Percentiles rank a stretch among this genome's conserved stretches.
Conservation (phyloP, 2,113 vertebrate genomes). For the Anarhynchus alexandrinus region DNA sequence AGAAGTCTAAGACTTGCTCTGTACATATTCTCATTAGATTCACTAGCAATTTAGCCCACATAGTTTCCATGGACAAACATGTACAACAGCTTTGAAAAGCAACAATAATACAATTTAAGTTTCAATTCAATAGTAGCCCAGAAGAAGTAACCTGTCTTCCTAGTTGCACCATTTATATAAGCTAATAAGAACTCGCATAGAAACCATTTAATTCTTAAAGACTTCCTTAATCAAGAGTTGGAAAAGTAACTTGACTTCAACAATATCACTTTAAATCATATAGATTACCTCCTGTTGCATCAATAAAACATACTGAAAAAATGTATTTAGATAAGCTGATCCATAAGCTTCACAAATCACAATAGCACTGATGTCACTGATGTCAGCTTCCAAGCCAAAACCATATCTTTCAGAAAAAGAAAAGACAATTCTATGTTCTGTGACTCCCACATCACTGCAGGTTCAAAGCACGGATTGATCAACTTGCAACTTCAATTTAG, state of each 20-base stretch:
- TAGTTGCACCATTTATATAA: neutral
- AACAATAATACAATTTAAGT: neutral
- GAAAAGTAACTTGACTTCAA: neutral
- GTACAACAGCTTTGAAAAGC: fast-evolving
- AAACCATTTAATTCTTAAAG: neutral
- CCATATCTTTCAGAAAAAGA: neutral
- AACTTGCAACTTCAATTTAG: neutral
- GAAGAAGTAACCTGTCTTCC: neutral
- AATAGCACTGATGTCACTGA: neutral
- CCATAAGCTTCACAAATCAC: neutral
- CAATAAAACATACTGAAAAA: neutral
- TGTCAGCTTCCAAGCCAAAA: neutral
- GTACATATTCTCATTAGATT: neutral
- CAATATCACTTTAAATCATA: neutral
- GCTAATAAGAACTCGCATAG: neutral
- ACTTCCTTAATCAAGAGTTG: neutral
- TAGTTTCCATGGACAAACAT: neutral
- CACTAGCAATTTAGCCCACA: neutral
- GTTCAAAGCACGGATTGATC: neutral
- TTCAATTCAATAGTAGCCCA: neutral
- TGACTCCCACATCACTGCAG: neutral
- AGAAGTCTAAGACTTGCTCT: neutral
- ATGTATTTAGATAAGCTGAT: neutral
- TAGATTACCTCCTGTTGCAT: neutral
- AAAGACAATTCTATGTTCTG: neutral